These are phyloP conservation scores for Heterodera filipjevi DNA, from an alignment of 2,888 invertebrate genomes.

Conservation along the genomic window DNA sequence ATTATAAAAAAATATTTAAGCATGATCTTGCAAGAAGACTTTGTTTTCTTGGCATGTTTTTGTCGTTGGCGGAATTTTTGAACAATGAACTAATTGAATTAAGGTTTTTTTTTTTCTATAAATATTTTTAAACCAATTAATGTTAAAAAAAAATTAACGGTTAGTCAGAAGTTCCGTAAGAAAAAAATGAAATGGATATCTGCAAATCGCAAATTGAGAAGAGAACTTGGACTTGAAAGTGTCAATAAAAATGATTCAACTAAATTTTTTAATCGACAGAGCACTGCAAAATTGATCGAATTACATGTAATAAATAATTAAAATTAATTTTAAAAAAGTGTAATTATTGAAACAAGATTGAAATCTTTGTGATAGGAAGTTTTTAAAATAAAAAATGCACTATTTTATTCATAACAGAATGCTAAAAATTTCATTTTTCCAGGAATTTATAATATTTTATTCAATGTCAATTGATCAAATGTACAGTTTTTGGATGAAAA, in stretches of 20 bases:
- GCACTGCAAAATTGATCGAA: background rate
- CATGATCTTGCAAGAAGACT: background rate
- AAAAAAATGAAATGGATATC: background rate
- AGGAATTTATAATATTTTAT: background rate
- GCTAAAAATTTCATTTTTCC: background rate
- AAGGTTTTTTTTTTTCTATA: too few species aligned
- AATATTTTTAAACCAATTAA: too few species aligned
- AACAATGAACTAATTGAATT: too few species aligned
- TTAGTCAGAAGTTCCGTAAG: background rate
- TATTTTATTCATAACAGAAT: too few species aligned
- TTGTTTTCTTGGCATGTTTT: background rate
- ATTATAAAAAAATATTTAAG: too few species aligned
- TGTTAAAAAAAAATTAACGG: background rate
- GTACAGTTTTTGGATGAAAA: background rate
- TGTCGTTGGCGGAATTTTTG: background rate
- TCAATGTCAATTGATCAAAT: background rate
- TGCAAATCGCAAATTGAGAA: background rate
- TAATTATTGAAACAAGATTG: too few species aligned
- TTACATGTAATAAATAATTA: background rate
- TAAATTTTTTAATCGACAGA: background rate
- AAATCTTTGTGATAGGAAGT: too few species aligned
- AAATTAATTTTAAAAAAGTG: too few species aligned
- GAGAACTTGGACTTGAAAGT: background rate
- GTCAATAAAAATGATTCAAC: background rate
- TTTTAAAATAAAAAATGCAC: too few species aligned